Evolutionary conservation across 2,797 vertebrate species (phyloP).

Genomic region (Amblyraja radiata): DNA sequence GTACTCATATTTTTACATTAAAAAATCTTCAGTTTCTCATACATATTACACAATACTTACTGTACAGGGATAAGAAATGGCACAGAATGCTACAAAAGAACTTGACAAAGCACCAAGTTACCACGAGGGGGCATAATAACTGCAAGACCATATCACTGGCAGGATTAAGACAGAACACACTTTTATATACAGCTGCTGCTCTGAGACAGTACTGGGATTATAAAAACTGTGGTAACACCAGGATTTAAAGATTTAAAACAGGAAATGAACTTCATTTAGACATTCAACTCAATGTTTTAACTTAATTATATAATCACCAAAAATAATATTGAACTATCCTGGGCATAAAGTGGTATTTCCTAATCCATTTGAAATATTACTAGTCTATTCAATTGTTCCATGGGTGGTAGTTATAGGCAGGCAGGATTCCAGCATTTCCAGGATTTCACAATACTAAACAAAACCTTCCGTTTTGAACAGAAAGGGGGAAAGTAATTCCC

Average conservation of each 20-base stretch:
- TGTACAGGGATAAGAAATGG: not conserved
- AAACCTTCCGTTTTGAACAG: too few relatives aligned
- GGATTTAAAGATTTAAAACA: not conserved
- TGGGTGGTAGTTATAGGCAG: too few relatives aligned
- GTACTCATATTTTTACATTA: not conserved
- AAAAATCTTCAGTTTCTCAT: not conserved
- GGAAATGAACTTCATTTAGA: not conserved
- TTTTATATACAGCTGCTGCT: not conserved
- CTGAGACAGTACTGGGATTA: too few relatives aligned
- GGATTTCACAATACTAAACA: too few relatives aligned
- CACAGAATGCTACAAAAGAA: not conserved
- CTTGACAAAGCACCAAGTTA: not conserved
- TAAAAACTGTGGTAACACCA: not conserved
- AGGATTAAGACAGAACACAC: not conserved
- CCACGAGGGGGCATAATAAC: conserved; percentile 2
- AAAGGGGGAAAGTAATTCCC: too few relatives aligned
- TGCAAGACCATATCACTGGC: not conserved
- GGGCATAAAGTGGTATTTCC: not conserved
- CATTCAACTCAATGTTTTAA: not conserved
- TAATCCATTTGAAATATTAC: not conserved
- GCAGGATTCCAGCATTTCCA: too few relatives aligned
- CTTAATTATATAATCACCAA: not conserved
- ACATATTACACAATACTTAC: not conserved
- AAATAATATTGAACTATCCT: not conserved
- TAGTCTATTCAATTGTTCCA: not conserved